A percentile compares a stretch with the other conserved stretches of the same genome.
phyloP scores from a whole-genome alignment of 92 coral and sea anemone genomes.

The Meandrina meandrites region DNA sequence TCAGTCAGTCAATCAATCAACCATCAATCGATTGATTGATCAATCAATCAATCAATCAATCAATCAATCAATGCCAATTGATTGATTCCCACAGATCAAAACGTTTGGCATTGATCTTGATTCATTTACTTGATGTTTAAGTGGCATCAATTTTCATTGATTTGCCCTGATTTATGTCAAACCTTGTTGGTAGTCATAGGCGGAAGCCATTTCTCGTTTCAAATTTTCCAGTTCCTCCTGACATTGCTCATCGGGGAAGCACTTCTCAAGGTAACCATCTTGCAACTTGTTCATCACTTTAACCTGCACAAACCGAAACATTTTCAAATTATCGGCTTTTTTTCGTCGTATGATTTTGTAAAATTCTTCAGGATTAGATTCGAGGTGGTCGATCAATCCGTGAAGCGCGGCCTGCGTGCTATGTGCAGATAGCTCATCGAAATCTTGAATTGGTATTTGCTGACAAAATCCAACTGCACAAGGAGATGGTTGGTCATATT shows the following conservation, averaged over 20 bases:
- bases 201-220: slow-evolving; percentile 46
- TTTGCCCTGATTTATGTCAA: background rate
- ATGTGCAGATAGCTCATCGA: slow-evolving; percentile 45
- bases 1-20: too few relatives aligned
- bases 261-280: slow-evolving; percentile 49
- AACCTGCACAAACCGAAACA: slow-evolving; percentile 58
- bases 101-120: too few relatives aligned
- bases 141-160: background rate
- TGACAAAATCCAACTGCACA: slow-evolving; percentile 39
- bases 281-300: slow-evolving; percentile 56
- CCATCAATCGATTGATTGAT: too few relatives aligned
- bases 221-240: slow-evolving; percentile 41
- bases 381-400: slow-evolving; percentile 45
- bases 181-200: slow-evolving; percentile 69
- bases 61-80: too few relatives aligned
- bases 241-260: slow-evolving; percentile 56
- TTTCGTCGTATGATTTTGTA: slow-evolving; percentile 54
- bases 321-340: slow-evolving; percentile 53
- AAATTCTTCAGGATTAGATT: slow-evolving; percentile 50
- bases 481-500: slow-evolving; percentile 65
- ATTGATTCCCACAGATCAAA: too few relatives aligned
- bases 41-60: too few relatives aligned
- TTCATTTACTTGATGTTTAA: background rate
- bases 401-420: slow-evolving; percentile 57
- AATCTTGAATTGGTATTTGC: slow-evolving; percentile 52